These are phyloP conservation scores for Enhydra lutris DNA, from an alignment of 2,113 vertebrate genomes.

Conservation along the genomic window DNA sequence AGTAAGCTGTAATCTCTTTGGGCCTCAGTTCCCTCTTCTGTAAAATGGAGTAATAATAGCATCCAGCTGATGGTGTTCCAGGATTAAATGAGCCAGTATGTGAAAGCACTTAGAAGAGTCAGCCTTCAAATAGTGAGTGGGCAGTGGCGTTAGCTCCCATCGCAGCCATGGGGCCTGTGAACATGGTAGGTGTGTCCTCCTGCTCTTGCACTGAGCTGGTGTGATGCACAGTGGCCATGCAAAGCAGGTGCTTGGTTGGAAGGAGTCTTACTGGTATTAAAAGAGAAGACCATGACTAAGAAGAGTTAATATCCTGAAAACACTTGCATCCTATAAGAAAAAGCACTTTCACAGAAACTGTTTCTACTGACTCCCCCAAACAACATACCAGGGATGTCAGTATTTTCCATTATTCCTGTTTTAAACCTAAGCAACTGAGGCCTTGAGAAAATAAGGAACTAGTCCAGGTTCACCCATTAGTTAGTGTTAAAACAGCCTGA, in stretches of 20 bases:
- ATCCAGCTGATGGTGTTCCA: background rate
- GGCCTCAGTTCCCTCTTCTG: background rate
- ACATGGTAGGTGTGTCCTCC: background rate
- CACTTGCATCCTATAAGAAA: background rate
- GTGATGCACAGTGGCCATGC: fast-evolving
- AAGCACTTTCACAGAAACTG: background rate
- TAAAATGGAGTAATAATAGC: background rate
- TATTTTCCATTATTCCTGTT: background rate
- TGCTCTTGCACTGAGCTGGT: no score
- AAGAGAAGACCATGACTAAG: background rate
- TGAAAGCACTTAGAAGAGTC: background rate
- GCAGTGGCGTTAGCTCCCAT: fast-evolving
- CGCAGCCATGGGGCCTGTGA: background rate
- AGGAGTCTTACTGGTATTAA: background rate
- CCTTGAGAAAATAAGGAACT: background rate
- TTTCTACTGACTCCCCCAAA: background rate
- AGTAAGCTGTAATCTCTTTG: background rate
- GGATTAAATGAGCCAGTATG: background rate
- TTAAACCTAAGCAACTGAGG: background rate
- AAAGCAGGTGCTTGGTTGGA: background rate
- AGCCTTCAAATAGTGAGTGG: background rate
- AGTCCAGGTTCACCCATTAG: background rate
- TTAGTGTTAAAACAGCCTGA: background rate
- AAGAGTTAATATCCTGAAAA: background rate
- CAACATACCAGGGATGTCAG: background rate